Evolutionary conservation across 2,888 invertebrate species (phyloP).

Genomic region (Dynastes maya): DNA sequence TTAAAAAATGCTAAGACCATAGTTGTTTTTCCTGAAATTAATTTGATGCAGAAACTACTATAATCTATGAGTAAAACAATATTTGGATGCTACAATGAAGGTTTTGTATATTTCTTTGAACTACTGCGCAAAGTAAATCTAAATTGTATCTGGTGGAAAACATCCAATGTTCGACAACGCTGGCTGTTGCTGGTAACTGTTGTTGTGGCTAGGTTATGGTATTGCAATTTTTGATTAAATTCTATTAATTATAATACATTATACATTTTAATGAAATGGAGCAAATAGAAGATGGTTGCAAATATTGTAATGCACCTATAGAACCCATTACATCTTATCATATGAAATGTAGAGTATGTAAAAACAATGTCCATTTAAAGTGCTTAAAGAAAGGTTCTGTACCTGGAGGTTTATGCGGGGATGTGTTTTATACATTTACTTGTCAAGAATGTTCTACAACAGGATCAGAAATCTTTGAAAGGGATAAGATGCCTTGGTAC

Average conservation of each 20-base stretch:
- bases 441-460: slow-evolving; percentile 78
- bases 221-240: too few species aligned
- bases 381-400: slow-evolving; percentile 80
- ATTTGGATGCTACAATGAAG: too few species aligned
- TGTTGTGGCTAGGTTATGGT: too few species aligned
- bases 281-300: slow-evolving; percentile 68
- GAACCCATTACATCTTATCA: slow-evolving; percentile 75
- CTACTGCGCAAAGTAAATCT: too few species aligned
- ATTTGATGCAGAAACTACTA: too few species aligned
- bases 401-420: slow-evolving; percentile 82
- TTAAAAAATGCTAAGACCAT: too few species aligned
- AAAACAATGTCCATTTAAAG: slow-evolving; percentile 76
- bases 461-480: slow-evolving; percentile 74
- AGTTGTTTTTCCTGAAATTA: too few species aligned
- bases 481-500: slow-evolving; percentile 82
- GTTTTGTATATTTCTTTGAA: too few species aligned
- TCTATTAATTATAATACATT: background rate
- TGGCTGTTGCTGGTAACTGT: too few species aligned
- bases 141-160: too few species aligned
- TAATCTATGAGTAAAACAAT: too few species aligned
- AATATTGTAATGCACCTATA: slow-evolving; percentile 74
- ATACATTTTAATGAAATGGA: slow-evolving; percentile 26
- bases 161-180: too few species aligned
- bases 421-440: slow-evolving; percentile 83
- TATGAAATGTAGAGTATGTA: slow-evolving; percentile 77